Evolutionary conservation across 2,113 vertebrate genomes (phyloP), one percentile per base, ranked within the genome.

Genomic region (Trogon melanurus): DNA sequence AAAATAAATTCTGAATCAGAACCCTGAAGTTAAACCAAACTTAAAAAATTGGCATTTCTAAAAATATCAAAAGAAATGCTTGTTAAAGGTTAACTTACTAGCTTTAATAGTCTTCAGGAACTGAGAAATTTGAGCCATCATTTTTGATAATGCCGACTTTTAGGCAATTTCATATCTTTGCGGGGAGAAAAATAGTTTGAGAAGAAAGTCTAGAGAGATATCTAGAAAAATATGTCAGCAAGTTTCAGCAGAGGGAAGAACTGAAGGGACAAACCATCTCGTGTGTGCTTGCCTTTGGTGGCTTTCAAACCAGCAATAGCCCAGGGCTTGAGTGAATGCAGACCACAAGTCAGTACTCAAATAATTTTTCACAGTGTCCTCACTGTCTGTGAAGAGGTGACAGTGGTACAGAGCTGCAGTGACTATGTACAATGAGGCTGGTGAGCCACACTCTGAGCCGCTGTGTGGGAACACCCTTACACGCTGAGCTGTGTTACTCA

Each of bases 401-500:
- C 3, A 51, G 54, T 7, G 23, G 14, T 17, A 44, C 14, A 23
- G 44, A 79, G 11, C n/a, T 81, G 32, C 44, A 81, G 41, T 1
- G 2, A 34, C 25, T 26, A 8, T 14, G 13, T 54, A 21, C 5
- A 6, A 6, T 13, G 51, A 85, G 58, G 8, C 32, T 18, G 15
- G 27, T 32, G 47, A 92, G 64, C 30, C 25, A 34, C 3, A 7
- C 16, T 3, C 32, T 47, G 36, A 54, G 7, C 47, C 0, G 0
- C 23, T 53, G 6, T 47, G 19, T 15, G 21, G 27, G 14, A 62
- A 53, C 27, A 56, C 34, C 19, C 16, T 17, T 30, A 10, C 4
- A 48, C 8, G 21, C 4, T 48, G 76, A 78, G 65, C 41, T 47
- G 6, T 48, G 13, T 26, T 62, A 16, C 58, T 32, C 44, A 22